These are phyloP conservation scores for Digitonthophagus gazella DNA, from an alignment of 2,888 invertebrate genomes.

Conservation along the genomic window DNA sequence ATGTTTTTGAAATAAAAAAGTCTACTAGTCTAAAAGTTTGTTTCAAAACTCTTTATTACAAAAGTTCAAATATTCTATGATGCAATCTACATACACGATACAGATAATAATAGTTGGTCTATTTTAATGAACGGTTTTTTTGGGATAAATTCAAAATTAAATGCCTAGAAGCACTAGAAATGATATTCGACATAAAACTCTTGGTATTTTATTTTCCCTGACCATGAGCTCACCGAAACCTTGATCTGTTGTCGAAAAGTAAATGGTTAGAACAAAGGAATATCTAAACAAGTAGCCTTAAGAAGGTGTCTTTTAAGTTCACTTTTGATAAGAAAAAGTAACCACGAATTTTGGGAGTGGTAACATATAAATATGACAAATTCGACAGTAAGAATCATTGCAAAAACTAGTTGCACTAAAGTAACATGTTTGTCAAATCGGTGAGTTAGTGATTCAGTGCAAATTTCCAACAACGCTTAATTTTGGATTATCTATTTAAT, in stretches of 20 bases:
- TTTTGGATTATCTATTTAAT: conserved; percentile 4
- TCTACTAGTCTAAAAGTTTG: no score
- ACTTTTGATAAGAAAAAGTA: neutral
- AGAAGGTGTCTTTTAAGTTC: neutral
- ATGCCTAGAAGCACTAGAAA: neutral
- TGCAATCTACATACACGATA: no score
- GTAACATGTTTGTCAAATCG: conserved; percentile 51
- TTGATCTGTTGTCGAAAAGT: neutral
- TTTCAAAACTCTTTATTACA: no score
- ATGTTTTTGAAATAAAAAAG: neutral
- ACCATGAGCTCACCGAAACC: neutral
- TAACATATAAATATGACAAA: conserved; percentile 43
- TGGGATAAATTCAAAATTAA: no score
- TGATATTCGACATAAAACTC: neutral
- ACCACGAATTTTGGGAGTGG: neutral
- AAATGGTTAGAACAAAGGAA: neutral
- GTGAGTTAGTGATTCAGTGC: conserved; percentile 40
- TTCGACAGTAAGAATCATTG: conserved; percentile 42
- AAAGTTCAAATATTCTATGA: no score
- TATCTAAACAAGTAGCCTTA: neutral
- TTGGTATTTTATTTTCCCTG: neutral
- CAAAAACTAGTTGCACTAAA: conserved; percentile 41
- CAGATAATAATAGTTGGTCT: no score
- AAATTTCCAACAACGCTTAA: no score
- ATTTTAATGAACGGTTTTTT: no score